phyloP scores from a whole-genome alignment of 2,888 invertebrate genomes.

The Osedax frankpressi region DNA sequence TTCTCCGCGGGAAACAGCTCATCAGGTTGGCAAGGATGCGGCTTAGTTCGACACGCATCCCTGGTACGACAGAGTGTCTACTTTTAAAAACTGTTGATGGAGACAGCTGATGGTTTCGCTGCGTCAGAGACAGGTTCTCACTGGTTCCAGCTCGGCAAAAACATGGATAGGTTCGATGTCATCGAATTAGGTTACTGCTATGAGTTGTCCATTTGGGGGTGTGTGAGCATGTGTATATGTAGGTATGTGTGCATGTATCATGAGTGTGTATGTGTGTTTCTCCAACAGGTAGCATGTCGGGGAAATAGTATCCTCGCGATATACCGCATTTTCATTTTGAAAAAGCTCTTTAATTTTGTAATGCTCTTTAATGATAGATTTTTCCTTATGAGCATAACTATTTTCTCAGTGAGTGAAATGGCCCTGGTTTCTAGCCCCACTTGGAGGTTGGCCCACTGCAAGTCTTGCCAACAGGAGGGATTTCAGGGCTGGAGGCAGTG shows the following conservation, averaged over 20 bases:
- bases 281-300: background rate
- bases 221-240: too few species aligned
- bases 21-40: background rate
- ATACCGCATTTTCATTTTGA: background rate
- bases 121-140: background rate
- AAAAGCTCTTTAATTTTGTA: background rate
- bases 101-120: slow-evolving; percentile 7
- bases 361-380: background rate
- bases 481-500: background rate
- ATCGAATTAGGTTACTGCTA: background rate
- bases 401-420: background rate
- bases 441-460: background rate
- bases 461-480: background rate
- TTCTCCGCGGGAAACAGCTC: background rate
- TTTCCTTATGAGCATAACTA: background rate
- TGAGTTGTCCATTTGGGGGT: background rate
- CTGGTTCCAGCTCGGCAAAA: background rate
- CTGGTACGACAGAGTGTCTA: background rate
- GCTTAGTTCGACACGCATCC: background rate
- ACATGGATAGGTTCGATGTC: background rate
- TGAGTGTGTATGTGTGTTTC: too few species aligned
- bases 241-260: too few species aligned
- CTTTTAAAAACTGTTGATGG: background rate
- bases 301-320: slow-evolving; percentile 4
- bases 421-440: slow-evolving; percentile 1